These are phyloP conservation scores for Henricia sp. DNA, from an alignment of 53 echinoderm and acorn worm genomes.

Conservation along the genomic window DNA sequence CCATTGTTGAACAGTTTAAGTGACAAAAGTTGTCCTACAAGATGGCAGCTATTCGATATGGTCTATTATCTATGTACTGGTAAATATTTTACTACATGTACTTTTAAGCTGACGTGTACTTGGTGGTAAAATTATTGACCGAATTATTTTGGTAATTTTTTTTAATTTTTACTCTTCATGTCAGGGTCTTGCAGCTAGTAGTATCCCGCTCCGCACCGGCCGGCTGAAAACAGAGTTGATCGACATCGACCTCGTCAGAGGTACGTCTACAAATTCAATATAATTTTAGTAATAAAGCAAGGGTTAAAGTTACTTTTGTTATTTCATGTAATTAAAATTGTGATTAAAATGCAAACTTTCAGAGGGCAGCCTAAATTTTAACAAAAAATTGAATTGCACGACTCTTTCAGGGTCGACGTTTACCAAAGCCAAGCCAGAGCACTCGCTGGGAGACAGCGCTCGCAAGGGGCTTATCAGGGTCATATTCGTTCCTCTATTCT, in stretches of 20 bases:
- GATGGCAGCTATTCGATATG: no score
- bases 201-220: constrained; percentile 75
- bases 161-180: neutral
- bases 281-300: no score
- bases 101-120: neutral
- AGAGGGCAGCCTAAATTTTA: no score
- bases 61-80: no score
- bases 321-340: no score
- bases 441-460: constrained; percentile 81
- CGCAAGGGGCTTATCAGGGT: constrained; percentile 89
- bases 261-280: no score
- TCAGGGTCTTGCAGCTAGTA: constrained; percentile 67
- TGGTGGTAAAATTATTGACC: neutral
- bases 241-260: constrained; percentile 95
- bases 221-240: constrained; percentile 96
- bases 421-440: constrained; percentile 95
- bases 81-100: no score
- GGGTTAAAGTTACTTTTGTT: no score
- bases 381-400: no score
- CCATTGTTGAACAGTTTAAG: no score
- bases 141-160: neutral
- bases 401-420: constrained; percentile 96
- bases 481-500: constrained; percentile 80
- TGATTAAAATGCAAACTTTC: no score
- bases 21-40: no score